A percentile compares a stretch with the other conserved stretches of the same genome.
These are phyloP conservation scores for Oryzias dopingdopingensis DNA, from an alignment of 2,797 vertebrate species.

Conservation along the genomic window DNA sequence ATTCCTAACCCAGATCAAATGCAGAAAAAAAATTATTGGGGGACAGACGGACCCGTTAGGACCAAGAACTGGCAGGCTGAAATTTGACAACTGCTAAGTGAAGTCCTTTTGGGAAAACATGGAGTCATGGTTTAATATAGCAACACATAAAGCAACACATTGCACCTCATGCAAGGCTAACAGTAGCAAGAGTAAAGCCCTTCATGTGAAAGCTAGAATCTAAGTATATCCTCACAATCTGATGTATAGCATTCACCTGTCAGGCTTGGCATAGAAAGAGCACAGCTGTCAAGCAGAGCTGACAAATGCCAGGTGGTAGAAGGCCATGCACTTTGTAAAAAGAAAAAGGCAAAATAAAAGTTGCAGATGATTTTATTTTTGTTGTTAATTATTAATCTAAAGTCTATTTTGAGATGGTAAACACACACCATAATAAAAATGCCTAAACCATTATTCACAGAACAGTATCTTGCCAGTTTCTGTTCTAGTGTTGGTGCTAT, in stretches of 20 bases:
- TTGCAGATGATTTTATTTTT: constrained; percentile 70
- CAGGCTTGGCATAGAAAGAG: constrained; percentile 67
- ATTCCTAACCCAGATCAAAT: constrained; percentile 33
- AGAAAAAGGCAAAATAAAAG: constrained; percentile 28
- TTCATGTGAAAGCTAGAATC: constrained; percentile 56
- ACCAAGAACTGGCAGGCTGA: not conserved
- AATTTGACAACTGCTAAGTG: constrained; percentile 36
- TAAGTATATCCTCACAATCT: constrained; percentile 54
- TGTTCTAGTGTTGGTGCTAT: constrained; percentile 52
- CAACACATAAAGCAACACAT: constrained; percentile 29
- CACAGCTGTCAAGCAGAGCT: constrained; percentile 54
- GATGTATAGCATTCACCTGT: constrained; percentile 69
- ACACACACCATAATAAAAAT: constrained; percentile 34
- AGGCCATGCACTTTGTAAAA: constrained; percentile 54
- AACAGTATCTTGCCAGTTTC: constrained; percentile 47
- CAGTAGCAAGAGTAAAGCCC: constrained; percentile 25
- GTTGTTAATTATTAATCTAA: constrained; percentile 63
- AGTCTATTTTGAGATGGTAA: constrained; percentile 55
- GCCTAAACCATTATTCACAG: constrained; percentile 8
- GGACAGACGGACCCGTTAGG: constrained; percentile 20
- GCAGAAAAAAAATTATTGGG: constrained; percentile 9
- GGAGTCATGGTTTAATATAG: constrained; percentile 33
- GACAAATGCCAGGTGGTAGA: constrained; percentile 63
- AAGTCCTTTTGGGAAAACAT: constrained; percentile 29
- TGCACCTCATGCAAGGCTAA: constrained; percentile 21